Conservation (phyloP, 2,113 vertebrate genomes). For the Nerophis ophidion region DNA sequence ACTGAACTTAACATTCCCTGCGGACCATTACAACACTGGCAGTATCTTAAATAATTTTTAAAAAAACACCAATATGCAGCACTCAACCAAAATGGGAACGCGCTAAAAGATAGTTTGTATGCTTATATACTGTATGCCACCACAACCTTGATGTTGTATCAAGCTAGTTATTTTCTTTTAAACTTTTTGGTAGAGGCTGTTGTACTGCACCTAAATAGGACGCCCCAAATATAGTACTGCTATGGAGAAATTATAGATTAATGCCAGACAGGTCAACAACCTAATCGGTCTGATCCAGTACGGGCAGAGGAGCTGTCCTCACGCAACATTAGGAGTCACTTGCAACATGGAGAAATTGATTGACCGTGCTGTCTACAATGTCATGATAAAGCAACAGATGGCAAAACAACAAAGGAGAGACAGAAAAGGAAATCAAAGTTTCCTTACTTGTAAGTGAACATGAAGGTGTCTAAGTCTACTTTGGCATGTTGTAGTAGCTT, state of each 20-base stretch:
- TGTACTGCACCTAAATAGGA: conserved; percentile 21
- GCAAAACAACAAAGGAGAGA: conserved; percentile 4
- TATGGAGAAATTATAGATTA: conserved; percentile 41
- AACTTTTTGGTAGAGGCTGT: background rate
- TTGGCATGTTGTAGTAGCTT: conserved; percentile 24
- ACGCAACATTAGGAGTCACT: conserved; percentile 42
- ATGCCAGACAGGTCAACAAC: conserved; percentile 44
- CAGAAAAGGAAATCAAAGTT: background rate
- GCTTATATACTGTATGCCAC: background rate
- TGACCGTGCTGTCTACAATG: conserved; percentile 23
- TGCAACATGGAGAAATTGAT: conserved; percentile 42
- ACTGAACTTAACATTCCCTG: conserved; percentile 30
- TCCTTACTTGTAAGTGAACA: background rate
- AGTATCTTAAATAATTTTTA: background rate
- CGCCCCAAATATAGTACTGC: conserved; percentile 24
- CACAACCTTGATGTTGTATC: conserved; percentile 7
- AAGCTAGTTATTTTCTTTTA: conserved; percentile 2
- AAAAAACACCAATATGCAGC: background rate
- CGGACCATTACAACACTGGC: background rate
- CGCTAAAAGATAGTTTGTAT: conserved; percentile 2
- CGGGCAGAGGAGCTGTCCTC: conserved; percentile 31
- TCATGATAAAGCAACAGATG: conserved; percentile 4
- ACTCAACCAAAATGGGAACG: conserved; percentile 1
- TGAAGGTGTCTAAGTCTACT: conserved; percentile 5
- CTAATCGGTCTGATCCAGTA: conserved; percentile 32